These are phyloP conservation scores for Ceramica pisi DNA, from an alignment of 2,888 invertebrate species.

Conservation along the genomic window DNA sequence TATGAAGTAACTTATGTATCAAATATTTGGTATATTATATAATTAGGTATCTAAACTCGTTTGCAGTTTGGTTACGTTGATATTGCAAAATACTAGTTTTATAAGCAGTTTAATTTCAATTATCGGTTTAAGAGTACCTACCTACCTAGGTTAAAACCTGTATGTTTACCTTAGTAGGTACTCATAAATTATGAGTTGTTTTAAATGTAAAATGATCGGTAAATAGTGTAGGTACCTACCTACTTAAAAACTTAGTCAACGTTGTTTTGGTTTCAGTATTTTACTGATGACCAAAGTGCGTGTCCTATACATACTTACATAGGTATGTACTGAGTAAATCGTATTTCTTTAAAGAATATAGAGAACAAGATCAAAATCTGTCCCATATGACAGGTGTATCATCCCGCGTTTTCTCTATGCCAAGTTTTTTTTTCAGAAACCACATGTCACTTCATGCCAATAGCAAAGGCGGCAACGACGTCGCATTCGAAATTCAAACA, in stretches of 20 bases:
- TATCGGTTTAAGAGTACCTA: not conserved
- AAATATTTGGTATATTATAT: too few species aligned
- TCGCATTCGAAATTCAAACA: constrained; percentile 83
- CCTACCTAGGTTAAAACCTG: too few species aligned
- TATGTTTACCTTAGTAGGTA: not conserved
- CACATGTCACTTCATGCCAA: constrained; percentile 80
- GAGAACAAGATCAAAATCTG: not conserved
- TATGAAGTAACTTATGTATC: not conserved
- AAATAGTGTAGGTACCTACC: not conserved
- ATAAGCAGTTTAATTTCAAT: not conserved
- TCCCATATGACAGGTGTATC: constrained; percentile 63
- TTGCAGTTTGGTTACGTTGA: too few species aligned
- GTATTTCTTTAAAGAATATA: not conserved
- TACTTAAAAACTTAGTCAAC: not conserved
- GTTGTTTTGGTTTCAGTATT: not conserved
- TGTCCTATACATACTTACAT: not conserved
- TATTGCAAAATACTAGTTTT: not conserved
- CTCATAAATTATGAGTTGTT: not conserved
- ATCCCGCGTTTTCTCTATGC: constrained; percentile 37
- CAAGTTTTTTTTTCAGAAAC: constrained; percentile 67
- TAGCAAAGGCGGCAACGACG: constrained; percentile 67
- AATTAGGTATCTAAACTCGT: too few species aligned
- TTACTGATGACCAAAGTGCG: not conserved
- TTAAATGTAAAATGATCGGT: not conserved
- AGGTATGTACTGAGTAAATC: not conserved